Evolutionary conservation across 1,140 invertebrate species (phyloP).

Genomic region (Achatina immaculata): DNA sequence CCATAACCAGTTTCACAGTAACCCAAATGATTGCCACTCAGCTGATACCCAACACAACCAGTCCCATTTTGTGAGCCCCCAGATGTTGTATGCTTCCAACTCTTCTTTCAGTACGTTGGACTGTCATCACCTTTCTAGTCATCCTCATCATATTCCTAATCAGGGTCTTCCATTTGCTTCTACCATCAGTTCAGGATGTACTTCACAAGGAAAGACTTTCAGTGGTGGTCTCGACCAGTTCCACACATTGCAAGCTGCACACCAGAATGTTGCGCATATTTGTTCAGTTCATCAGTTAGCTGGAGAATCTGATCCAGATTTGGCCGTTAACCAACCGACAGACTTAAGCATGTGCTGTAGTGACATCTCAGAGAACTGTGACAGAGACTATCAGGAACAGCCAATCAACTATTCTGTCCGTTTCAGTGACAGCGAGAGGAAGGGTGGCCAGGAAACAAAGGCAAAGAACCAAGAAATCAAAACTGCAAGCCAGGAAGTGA

Average conservation of each 20-base stretch:
- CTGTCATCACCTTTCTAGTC: neutral
- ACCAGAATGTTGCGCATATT: constrained; percentile 20
- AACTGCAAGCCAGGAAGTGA: neutral
- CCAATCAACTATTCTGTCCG: constrained; percentile 64
- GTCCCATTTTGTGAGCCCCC: constrained; percentile 1
- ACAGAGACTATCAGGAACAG: constrained; percentile 47
- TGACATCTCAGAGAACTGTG: constrained; percentile 70
- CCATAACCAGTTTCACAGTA: constrained; percentile 34
- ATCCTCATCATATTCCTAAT: neutral
- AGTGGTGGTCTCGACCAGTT: neutral
- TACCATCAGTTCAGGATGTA: neutral
- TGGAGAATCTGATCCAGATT: constrained; percentile 79
- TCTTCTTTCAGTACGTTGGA: constrained; percentile 3
- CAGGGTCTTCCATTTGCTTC: neutral
- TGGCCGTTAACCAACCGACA: constrained; percentile 82
- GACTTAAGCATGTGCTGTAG: constrained; percentile 88
- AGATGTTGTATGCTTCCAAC: constrained; percentile 5
- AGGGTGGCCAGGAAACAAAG: neutral
- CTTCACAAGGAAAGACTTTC: constrained; percentile 3
- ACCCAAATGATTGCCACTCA: neutral
- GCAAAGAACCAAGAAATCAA: neutral
- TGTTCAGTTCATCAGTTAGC: constrained; percentile 17
- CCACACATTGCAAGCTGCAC: neutral
- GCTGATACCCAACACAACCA: neutral
- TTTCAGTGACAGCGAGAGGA: constrained; percentile 30